phyloP scores from a whole-genome alignment of 2,113 vertebrate genomes.

The Podocnemis expansa region DNA sequence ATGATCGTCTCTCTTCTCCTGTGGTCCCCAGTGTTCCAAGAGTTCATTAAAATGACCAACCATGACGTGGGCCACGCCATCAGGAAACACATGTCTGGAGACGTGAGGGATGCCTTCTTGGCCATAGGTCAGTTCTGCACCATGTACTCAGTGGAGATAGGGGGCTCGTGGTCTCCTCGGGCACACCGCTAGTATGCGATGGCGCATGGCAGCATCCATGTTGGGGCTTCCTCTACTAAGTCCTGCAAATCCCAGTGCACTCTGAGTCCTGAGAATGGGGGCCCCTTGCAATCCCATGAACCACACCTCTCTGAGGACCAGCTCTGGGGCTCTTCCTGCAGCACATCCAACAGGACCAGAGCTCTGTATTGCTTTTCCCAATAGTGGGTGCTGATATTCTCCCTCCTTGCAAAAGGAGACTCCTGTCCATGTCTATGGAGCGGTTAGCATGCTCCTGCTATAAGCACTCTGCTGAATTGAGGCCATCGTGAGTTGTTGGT shows the following conservation, averaged over 20 bases:
- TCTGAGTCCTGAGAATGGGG: background rate
- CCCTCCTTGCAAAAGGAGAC: background rate
- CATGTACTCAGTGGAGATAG: rapidly evolving
- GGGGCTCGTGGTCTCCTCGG: background rate
- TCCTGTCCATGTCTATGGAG: background rate
- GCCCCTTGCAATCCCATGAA: background rate
- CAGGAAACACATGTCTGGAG: constrained; percentile 95
- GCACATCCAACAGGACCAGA: background rate
- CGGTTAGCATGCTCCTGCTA: background rate
- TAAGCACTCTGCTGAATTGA: rapidly evolving
- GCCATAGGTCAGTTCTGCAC: constrained; percentile 85
- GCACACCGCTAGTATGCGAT: too few species aligned
- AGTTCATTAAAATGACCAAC: constrained; percentile 92
- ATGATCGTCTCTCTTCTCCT: background rate
- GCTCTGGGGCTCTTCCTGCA: background rate
- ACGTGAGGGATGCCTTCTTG: constrained; percentile 87
- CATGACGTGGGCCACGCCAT: constrained; percentile 94
- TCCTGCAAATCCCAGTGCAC: background rate
- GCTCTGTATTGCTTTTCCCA: background rate
- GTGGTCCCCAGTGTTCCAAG: constrained; percentile 90
- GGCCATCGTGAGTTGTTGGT: too few species aligned
- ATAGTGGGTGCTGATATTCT: background rate
- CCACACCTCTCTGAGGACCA: background rate
- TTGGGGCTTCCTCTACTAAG: background rate
- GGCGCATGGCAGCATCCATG: background rate